Conservation (phyloP, 2,113 vertebrate genomes). For the Mesocricetus auratus region DNA sequence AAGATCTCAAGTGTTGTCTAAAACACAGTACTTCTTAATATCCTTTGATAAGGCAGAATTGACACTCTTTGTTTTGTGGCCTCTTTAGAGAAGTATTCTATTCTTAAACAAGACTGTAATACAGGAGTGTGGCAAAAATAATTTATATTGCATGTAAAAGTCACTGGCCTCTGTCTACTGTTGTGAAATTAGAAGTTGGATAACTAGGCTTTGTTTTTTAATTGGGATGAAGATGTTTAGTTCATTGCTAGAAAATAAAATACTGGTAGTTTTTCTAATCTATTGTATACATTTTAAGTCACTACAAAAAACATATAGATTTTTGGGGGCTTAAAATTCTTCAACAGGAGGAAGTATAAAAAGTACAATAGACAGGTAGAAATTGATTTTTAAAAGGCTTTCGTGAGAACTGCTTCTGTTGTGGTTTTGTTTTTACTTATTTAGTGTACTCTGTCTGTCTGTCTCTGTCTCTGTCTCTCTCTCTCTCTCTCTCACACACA, state of each 20-base stretch:
- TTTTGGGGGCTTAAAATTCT: conserved; percentile 48
- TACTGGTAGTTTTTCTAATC: not conserved
- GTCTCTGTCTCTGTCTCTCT: too few relatives aligned
- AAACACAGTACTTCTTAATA: not conserved
- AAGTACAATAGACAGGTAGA: not conserved
- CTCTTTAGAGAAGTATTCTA: conserved; percentile 24
- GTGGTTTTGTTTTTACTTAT: conserved; percentile 37
- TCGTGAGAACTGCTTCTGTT: conserved; percentile 45
- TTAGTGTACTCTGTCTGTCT: not conserved
- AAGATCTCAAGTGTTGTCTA: conserved; percentile 3
- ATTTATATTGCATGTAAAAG: not conserved
- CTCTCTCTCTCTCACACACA: too few relatives aligned
- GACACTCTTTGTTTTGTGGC: conserved; percentile 29
- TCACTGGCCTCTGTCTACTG: not conserved
- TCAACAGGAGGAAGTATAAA: conserved; percentile 43
- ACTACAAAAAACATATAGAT: conserved; percentile 38
- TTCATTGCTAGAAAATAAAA: conserved; percentile 36
- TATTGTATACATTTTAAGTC: conserved; percentile 25
- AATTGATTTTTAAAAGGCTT: conserved; percentile 49
- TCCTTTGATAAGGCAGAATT: not conserved
- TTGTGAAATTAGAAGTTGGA: not conserved
- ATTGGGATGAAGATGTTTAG: not conserved
- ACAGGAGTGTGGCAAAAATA: conserved; percentile 29
- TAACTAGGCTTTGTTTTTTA: not conserved
- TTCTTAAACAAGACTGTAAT: conserved; percentile 32